These are phyloP conservation scores for Muntiacus reevesi DNA, from an alignment of 2,113 vertebrate species.

Conservation along the genomic window DNA sequence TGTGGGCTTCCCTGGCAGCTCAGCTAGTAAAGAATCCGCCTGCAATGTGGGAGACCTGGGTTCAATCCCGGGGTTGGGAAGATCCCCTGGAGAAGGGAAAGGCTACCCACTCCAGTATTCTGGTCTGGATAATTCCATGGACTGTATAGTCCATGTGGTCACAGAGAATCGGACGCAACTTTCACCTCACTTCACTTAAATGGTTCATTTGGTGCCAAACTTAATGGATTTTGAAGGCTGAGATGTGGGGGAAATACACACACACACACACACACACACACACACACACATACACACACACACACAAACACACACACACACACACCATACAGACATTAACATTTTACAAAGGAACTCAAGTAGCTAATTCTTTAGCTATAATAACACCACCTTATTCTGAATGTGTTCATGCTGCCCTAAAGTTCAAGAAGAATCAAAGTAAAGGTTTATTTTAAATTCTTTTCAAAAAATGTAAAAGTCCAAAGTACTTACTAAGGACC, in stretches of 20 bases:
- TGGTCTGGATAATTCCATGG: background rate
- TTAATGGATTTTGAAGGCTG: background rate
- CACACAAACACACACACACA: no score
- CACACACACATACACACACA: background rate
- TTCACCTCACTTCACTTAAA: background rate
- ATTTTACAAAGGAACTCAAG: background rate
- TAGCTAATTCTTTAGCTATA: background rate
- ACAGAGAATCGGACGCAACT: accelerated
- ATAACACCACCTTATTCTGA: background rate
- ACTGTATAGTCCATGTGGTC: background rate
- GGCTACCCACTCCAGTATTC: background rate
- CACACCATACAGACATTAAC: background rate
- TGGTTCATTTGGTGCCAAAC: background rate
- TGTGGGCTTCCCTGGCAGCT: background rate
- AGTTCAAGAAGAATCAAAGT: background rate
- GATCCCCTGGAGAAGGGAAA: background rate
- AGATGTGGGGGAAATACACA: background rate
- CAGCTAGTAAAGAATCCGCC: background rate
- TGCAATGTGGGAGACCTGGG: background rate
- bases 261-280: background rate
- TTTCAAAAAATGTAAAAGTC: background rate
- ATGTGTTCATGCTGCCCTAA: background rate
- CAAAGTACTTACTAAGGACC: background rate
- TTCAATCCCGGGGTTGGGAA: background rate
- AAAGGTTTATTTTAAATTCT: background rate